These are phyloP conservation scores for Vannuccia rotundouncinata DNA, from an alignment of 2,888 invertebrate genomes.

Conservation along the genomic window DNA sequence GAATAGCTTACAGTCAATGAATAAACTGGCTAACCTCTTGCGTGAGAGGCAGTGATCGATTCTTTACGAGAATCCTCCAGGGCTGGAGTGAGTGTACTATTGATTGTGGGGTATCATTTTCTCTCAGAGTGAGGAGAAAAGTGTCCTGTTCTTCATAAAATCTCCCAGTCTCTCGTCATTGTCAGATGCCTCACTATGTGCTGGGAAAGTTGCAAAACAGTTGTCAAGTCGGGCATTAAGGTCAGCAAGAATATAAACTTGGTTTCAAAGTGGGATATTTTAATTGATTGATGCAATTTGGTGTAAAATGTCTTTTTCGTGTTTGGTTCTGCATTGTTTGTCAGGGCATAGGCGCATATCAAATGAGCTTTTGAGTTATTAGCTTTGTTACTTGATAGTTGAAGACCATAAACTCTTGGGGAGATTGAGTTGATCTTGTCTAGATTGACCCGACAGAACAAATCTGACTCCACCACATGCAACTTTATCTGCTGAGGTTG, in stretches of 20 bases:
- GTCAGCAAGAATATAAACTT: slow-evolving; percentile 26
- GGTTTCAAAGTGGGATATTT: neutral
- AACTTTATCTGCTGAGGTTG: slow-evolving; percentile 18
- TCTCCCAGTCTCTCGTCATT: slow-evolving; percentile 12
- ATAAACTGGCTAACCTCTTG: slow-evolving; percentile 17
- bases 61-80: slow-evolving; percentile 15
- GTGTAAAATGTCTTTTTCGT: slow-evolving; percentile 24
- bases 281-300: slow-evolving; percentile 21
- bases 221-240: slow-evolving; percentile 26
- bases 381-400: slow-evolving; percentile 22
- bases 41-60: slow-evolving; percentile 15
- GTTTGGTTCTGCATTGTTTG: slow-evolving; percentile 26
- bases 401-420: neutral
- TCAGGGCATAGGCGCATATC: slow-evolving; percentile 24
- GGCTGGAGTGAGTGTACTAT: slow-evolving; percentile 11
- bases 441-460: slow-evolving; percentile 22
- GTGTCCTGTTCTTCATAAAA: slow-evolving; percentile 23
- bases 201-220: slow-evolving; percentile 16
- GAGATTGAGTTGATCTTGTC: slow-evolving; percentile 21
- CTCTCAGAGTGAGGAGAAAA: slow-evolving; percentile 17
- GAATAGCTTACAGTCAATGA: slow-evolving; percentile 23
- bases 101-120: slow-evolving; percentile 13
- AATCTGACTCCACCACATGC: slow-evolving; percentile 24
- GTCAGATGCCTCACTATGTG: slow-evolving; percentile 11
- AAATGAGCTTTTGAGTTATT: slow-evolving; percentile 24